Evolutionary conservation across 2,888 invertebrate species (phyloP), one percentile per base, ranked within the genome.

Genomic region (Aspidiotus destructor): DNA sequence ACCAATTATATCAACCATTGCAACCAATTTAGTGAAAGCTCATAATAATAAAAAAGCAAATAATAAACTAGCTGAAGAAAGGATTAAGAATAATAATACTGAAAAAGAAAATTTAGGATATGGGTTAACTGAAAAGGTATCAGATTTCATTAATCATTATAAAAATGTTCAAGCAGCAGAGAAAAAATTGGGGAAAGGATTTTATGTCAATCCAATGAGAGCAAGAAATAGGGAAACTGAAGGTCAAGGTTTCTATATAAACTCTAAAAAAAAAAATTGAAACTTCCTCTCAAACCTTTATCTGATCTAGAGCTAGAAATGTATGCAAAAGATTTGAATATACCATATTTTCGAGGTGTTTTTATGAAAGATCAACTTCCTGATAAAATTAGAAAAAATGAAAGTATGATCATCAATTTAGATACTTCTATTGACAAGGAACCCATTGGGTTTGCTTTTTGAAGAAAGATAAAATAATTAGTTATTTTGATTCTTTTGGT

Each of bases 391-490:
- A 64, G 41, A 64, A 64, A 54, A 54, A 63, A 63, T 63, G 63
- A 60, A 60, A 60, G 60, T 60, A 60, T 60, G 60, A 60, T 60
- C 3, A 60, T 61, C 42, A 61, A 61, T 61, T 61, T 61, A 61
- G 61, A 61, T 61, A 44, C 3, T 61, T 61, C 61, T 42, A 42
- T 41, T 61, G 61, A 42, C 61, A 61, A 61, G 61, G 61, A 54
- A 64, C 55, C 52, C 64, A 54, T n/a, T 64, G 64, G 64, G 64
- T 64, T 64, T 64, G 55, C 17, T 64, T 64, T 64, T 64, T 64
- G 13, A 41, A 64, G 28, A 54, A 64, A 64, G 54, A 55, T 55
- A 54, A 64, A 54, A 41, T 55, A 52, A 52, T 63, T 52, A 52
- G 52, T 63, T 63, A 63, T 28, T 63, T 63, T 52, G 63, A 52